Conservation (phyloP, 1,140 invertebrate genomes). For the Aphaenogaster floridana region DNA sequence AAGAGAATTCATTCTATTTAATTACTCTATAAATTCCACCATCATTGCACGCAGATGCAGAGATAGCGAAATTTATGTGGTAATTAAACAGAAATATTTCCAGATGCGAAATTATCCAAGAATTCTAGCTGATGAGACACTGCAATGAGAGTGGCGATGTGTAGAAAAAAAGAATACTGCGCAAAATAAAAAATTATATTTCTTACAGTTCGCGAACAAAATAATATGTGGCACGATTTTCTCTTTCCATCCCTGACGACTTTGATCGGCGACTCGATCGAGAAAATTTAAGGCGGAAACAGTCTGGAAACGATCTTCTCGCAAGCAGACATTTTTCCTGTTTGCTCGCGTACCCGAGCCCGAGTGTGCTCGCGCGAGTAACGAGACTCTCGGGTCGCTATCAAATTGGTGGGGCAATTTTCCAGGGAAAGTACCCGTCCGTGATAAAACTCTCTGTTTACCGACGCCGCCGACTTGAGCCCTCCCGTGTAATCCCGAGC, state of each 20-base stretch:
- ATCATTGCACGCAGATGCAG: not conserved
- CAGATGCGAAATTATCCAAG: not conserved
- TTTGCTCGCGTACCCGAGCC: slow-evolving; percentile 41
- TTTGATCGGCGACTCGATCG: not conserved
- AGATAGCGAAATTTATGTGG: not conserved
- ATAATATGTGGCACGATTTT: not conserved
- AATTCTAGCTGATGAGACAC: not conserved
- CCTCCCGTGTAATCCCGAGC: slow-evolving; percentile 53
- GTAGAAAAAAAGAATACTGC: not conserved
- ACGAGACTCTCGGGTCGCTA: slow-evolving; percentile 49
- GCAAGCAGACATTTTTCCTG: slow-evolving; percentile 42
- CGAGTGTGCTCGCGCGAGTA: slow-evolving; percentile 28
- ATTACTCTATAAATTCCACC: not conserved
- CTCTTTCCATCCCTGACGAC: not conserved
- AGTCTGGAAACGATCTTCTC: slow-evolving; percentile 16
- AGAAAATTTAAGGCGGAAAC: slow-evolving; percentile 12
- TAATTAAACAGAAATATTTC: slow-evolving; percentile 25
- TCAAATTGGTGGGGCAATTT: slow-evolving; percentile 62
- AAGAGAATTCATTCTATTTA: slow-evolving; percentile 9
- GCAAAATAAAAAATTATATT: not conserved
- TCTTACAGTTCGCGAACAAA: not conserved
- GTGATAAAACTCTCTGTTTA: slow-evolving; percentile 67
- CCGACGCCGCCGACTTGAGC: slow-evolving; percentile 59
- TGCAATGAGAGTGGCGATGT: not conserved
- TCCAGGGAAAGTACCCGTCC: slow-evolving; percentile 45